A percentile compares a stretch with the other conserved stretches of the same genome.
These are phyloP conservation scores for Rhopilema esculentum DNA, from an alignment of 30 jellyfish, hydroid and myxozoan species.

Conservation along the genomic window DNA sequence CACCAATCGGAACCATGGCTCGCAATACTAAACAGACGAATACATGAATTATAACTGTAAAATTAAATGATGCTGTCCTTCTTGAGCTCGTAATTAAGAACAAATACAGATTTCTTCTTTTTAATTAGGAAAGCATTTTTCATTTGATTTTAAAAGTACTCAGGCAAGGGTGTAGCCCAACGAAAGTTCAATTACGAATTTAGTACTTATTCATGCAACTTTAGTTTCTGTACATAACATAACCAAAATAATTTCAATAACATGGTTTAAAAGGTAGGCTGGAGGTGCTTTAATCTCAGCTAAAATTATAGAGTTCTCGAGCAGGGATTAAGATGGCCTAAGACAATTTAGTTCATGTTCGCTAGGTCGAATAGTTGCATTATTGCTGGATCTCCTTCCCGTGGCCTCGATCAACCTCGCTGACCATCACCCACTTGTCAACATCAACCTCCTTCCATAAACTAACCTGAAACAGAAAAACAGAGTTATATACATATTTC, in stretches of 20 bases:
- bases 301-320: neutral
- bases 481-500: neutral
- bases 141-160: no score
- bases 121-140: no score
- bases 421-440: constrained; percentile 90
- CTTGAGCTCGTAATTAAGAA: no score
- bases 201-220: no score
- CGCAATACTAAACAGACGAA: neutral
- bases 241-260: no score
- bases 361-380: constrained; percentile 30
- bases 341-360: neutral
- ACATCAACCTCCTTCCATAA: constrained; percentile 92
- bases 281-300: no score
- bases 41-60: neutral
- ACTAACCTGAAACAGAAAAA: constrained; percentile 74
- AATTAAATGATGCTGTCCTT: neutral
- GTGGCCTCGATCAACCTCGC: constrained; percentile 96
- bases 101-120: no score
- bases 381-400: constrained; percentile 73
- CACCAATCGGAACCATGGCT: neutral
- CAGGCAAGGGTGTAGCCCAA: no score
- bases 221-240: no score
- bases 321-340: neutral
- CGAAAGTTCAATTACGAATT: no score
- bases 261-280: no score